Percentiles rank a stretch among this genome's conserved stretches.
Conservation (phyloP, 2,113 vertebrate genomes). For the Cettia cetti region DNA sequence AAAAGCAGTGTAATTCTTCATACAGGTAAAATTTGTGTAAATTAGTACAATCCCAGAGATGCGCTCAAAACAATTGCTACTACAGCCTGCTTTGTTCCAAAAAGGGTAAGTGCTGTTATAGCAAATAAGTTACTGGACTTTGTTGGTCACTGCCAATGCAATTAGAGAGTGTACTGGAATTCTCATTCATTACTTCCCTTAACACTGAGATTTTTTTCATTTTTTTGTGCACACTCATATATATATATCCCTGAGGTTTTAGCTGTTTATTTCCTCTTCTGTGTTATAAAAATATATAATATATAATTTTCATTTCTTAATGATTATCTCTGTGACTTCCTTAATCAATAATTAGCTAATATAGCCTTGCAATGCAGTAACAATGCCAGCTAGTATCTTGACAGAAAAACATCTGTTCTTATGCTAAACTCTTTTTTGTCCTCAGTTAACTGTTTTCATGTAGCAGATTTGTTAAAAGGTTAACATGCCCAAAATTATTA, state of each 20-base stretch:
- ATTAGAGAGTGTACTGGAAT: neutral
- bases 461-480: neutral
- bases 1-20: neutral
- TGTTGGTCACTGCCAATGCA: neutral
- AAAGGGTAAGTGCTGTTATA: neutral
- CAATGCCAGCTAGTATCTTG: neutral
- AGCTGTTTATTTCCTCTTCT: neutral
- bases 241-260: neutral
- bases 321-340: neutral
- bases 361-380: neutral
- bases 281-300: neutral
- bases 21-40: neutral
- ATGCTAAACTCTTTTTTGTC: neutral
- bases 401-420: neutral
- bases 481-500: neutral
- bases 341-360: neutral
- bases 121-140: neutral
- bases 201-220: neutral
- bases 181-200: neutral
- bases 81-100: neutral
- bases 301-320: neutral
- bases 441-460: neutral
- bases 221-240: neutral
- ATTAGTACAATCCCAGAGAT: neutral
- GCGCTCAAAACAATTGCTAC: neutral